Base-by-base conservation (phyloP, 2,113 vertebrate genomes). In the Protobothrops mucrosquamatus region DNA sequence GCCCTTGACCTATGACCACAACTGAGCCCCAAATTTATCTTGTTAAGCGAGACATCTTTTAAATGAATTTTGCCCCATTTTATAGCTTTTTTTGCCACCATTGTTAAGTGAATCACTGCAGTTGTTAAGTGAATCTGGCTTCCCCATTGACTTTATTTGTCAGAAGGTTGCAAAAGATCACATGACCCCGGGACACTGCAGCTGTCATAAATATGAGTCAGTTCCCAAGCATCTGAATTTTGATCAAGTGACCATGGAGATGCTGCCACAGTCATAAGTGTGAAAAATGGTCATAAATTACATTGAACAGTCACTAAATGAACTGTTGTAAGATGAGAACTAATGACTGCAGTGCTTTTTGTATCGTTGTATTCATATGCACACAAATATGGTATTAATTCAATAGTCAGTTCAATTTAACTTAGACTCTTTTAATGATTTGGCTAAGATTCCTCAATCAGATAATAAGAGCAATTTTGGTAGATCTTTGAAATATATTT, bases 401-500 rank as follows among this genome's bases (percentile, higher is more conserved):
- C 1, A 6, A 29, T 61, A 3, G 39, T 11, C 4, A 14, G 10
- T 54, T 74, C 2, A 81, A 24, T 51, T 22, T 29, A 90, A 54
- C 26, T 64, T 6, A 64, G 24, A 29, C 11, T 26, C 2, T 51
- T 56, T 55, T 2, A 3, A 59, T 48, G 0, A 4, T n/a, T 88
- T 29, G 4, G 15, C 86, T n/a, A 52, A 87, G 24, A 87, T 43
- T 34, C 0, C 20, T 81, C 34, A 43, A 22, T 81, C 6, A 81
- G 34, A 39, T 39, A 8, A 39, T 39, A 3, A 81, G 18, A 81
- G 26, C 34, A 46, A 22, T 74, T 87, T 8, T 23, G 0, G n/a
- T 92, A 69, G 11, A 24, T 43, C 93, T 89, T 93, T 92, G 89
- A 94, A 89, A 64, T 94, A 34, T 6, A 88, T 59, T 2, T 39